A percentile compares a stretch with the other conserved stretches of the same genome.
Conservation (phyloP, 2,797 vertebrate species). For the Acipenser ruthenus region DNA sequence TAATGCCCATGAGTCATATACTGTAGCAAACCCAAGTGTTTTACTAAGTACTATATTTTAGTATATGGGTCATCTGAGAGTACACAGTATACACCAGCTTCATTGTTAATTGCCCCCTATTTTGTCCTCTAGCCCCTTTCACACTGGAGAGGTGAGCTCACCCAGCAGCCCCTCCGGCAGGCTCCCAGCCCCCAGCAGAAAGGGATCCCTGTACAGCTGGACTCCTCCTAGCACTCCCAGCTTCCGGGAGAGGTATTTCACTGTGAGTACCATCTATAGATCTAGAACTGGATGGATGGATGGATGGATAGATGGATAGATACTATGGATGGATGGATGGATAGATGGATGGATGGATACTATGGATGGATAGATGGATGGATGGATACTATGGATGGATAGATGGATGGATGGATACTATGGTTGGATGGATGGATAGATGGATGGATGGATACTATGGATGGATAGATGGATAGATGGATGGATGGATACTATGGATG, state of each 20-base stretch:
- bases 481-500: too few relatives aligned
- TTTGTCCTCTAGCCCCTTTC: conserved; percentile 55
- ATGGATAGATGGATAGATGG: neutral
- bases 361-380: neutral
- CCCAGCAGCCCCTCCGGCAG: conserved; percentile 55
- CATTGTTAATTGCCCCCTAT: conserved; percentile 11
- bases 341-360: neutral
- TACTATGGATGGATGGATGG: too few relatives aligned
- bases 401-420: too few relatives aligned
- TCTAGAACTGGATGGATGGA: neutral
- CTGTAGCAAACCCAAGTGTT: too few relatives aligned
- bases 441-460: neutral
- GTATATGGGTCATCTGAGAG: too few relatives aligned
- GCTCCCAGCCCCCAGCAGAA: conserved; percentile 72
- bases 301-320: too few relatives aligned
- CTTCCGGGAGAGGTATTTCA: conserved; percentile 85
- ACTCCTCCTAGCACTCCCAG: conserved; percentile 83
- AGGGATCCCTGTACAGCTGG: conserved; percentile 79
- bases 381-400: too few relatives aligned
- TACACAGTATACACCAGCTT: too few relatives aligned
- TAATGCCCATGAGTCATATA: too few relatives aligned
- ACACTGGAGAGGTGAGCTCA: conserved; percentile 55
- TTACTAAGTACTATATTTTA: too few relatives aligned
- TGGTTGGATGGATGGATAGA: too few relatives aligned
- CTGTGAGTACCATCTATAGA: conserved; percentile 56